Evolutionary conservation across 1,140 invertebrate species (phyloP).

Genomic region (Alviniconcha marisindica): DNA sequence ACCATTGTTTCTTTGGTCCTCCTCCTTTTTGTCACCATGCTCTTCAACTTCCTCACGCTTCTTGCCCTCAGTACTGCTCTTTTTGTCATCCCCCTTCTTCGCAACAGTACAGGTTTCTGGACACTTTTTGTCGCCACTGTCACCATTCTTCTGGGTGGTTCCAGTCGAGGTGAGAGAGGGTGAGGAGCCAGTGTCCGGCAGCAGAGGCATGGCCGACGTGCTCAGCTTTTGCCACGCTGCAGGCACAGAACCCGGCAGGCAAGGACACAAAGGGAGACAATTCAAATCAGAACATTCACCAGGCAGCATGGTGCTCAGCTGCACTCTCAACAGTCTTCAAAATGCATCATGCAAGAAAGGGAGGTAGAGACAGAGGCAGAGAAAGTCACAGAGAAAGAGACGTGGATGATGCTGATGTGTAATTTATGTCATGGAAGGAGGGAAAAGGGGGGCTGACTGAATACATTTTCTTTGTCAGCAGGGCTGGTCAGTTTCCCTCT

Average conservation of each 20-base stretch:
- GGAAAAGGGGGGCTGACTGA: too few species aligned
- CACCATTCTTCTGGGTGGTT: slow-evolving; percentile 3
- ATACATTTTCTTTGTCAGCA: too few species aligned
- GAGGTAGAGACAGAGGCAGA: too few species aligned
- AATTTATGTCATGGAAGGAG: too few species aligned
- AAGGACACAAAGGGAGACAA: neutral
- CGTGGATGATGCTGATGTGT: too few species aligned
- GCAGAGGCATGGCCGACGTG: slow-evolving; percentile 46
- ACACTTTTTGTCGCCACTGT: neutral
- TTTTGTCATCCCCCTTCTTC: slow-evolving; percentile 24
- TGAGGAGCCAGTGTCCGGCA: slow-evolving; percentile 44
- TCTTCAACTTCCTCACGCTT: too few species aligned
- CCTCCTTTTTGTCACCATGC: slow-evolving; percentile 13
- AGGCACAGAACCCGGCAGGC: neutral
- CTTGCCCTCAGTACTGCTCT: neutral
- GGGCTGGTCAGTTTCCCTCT: too few species aligned
- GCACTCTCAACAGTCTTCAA: too few species aligned
- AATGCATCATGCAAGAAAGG: too few species aligned
- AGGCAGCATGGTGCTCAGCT: too few species aligned
- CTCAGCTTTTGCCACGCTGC: slow-evolving; percentile 48
- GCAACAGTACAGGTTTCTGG: neutral
- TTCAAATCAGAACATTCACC: too few species aligned
- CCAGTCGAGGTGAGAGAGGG: slow-evolving; percentile 25
- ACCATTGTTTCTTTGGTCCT: slow-evolving; percentile 35
- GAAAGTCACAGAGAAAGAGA: too few species aligned